Evolutionary conservation across 2,113 vertebrate genomes (phyloP).

Genomic region (Mormoops blainvillei): DNA sequence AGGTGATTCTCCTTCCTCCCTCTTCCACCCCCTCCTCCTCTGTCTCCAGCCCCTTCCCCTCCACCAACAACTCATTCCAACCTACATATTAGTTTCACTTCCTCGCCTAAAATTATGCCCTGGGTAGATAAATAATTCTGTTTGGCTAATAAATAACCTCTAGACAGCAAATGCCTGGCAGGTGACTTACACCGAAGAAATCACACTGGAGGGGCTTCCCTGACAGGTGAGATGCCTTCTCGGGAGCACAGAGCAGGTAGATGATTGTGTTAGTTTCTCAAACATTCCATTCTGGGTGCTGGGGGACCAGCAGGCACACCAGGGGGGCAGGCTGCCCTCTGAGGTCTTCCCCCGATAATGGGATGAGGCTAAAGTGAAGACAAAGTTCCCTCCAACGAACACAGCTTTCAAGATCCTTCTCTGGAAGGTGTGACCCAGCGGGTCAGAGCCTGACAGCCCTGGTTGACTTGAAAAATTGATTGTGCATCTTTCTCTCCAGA

Average conservation of each 20-base stretch:
- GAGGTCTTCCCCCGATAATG: background rate
- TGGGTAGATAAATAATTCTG: background rate
- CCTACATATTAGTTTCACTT: slow-evolving; percentile 12
- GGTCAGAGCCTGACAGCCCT: background rate
- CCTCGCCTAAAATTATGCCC: background rate
- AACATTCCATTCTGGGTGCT: fast-evolving
- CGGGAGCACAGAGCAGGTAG: background rate
- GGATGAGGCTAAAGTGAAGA: background rate
- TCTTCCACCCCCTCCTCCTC: fast-evolving
- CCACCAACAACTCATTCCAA: slow-evolving; percentile 41
- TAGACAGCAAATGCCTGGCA: slow-evolving; percentile 46
- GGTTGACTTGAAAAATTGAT: background rate
- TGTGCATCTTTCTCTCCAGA: background rate
- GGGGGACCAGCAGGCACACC: background rate
- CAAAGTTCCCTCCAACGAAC: background rate
- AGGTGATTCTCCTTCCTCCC: background rate
- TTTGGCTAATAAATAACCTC: slow-evolving; percentile 50
- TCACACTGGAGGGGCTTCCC: background rate
- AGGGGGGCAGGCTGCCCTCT: background rate
- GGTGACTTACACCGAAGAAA: background rate
- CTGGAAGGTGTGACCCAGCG: fast-evolving
- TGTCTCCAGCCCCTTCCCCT: background rate
- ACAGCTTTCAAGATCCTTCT: background rate
- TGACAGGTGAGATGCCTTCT: background rate
- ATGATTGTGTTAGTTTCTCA: background rate